Evolutionary conservation across 2,797 vertebrate genomes (phyloP), one percentile per base, ranked within the genome.

Genomic region (Allenopithecus nigroviridis): DNA sequence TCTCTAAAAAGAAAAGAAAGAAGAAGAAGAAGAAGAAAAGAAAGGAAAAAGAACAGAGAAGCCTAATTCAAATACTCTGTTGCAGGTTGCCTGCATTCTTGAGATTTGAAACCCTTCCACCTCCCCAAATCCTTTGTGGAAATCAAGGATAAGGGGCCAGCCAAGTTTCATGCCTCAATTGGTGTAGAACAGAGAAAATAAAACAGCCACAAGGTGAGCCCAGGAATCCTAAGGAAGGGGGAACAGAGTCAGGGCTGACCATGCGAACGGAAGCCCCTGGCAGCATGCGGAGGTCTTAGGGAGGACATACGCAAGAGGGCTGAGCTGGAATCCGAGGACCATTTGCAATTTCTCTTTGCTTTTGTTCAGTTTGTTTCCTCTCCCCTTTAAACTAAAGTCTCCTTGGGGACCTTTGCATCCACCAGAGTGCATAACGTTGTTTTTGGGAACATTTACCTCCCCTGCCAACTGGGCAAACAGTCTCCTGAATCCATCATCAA

Each of bases 391-490:
- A 85, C 2, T 4, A 22, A 39, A 61, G 53, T 43, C 30, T 28
- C 70, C 33, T n/a, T 33, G 26, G 28, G 78, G 74, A 75, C 9
- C 39, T 92, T 30, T 12, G 50, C 5, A 4, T 39, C n/a, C 1
- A 2, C 30, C 84, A 75, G 28, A 41, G 61, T 0, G 0, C 7
- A 11, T 2, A 12, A 8, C 12, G 4, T 3, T 19, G 53, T 13
- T n/a, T 1, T 1, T 12, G 33, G 30, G 30, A 95, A 76, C 8
- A 99, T 99, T 79, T 98, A 99, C 99, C 90, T 97, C 98, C 94
- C 99, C 99, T 30, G 99, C 99, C 89, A 99, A 93, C 95, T 99
- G 98, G 96, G 98, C 98, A 97, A 99, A 99, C 96, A 99, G 97
- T 2, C 96, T 95, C 97, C 99, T 99, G 98, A 99, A 99, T 30